These are phyloP conservation scores for Tragelaphus imberbis DNA, from an alignment of 2,113 vertebrate species.

Conservation along the genomic window DNA sequence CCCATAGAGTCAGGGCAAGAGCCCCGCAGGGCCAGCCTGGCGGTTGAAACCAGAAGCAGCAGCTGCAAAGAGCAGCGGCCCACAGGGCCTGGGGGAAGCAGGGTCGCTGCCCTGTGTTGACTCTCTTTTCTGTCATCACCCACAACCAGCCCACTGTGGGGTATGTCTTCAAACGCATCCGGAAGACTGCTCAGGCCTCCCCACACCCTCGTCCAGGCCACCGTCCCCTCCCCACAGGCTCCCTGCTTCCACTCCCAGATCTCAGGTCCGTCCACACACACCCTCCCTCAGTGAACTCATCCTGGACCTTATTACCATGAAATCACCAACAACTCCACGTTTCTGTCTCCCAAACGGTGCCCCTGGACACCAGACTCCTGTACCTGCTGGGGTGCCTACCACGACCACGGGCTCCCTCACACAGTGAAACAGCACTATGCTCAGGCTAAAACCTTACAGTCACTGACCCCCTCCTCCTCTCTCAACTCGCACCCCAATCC, in stretches of 20 bases:
- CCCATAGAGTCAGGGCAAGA: background rate
- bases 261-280: background rate
- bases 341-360: background rate
- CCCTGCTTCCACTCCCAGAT: background rate
- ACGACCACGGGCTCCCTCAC: background rate
- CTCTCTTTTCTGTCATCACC: background rate
- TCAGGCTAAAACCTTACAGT: background rate
- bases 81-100: background rate
- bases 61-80: rapidly evolving
- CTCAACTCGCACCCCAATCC: background rate
- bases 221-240: rapidly evolving
- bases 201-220: rapidly evolving
- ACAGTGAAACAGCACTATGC: background rate
- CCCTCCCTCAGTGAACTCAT: background rate
- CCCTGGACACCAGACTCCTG: background rate
- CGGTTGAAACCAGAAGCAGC: background rate
- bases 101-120: rapidly evolving
- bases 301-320: background rate
- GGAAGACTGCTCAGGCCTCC: background rate
- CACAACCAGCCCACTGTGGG: background rate
- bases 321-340: background rate
- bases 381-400: background rate
- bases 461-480: background rate
- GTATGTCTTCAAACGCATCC: background rate
- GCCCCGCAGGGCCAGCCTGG: background rate